Conservation (phyloP, 1,140 invertebrate genomes). For the Oncopeltus fasciatus region DNA sequence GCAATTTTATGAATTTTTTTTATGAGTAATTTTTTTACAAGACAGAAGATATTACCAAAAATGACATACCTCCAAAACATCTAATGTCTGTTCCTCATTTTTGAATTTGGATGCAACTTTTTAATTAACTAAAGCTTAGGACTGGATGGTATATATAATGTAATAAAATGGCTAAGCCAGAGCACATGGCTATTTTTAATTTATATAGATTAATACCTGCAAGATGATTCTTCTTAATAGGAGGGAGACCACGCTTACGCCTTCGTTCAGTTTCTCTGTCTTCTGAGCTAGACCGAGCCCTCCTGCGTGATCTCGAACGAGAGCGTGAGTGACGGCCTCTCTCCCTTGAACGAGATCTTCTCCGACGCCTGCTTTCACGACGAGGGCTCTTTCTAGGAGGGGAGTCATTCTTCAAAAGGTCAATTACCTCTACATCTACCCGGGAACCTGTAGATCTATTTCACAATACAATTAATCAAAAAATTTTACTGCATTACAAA, state of each 20-base stretch:
- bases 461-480: too few relatives aligned
- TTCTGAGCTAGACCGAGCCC: slow-evolving; percentile 8
- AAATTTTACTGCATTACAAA: too few relatives aligned
- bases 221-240: slow-evolving; percentile 70
- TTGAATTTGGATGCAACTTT: too few relatives aligned
- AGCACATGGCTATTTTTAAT: slow-evolving; percentile 10
- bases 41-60: too few relatives aligned
- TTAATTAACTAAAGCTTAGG: too few relatives aligned
- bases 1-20: too few relatives aligned
- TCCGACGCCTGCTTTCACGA: slow-evolving; percentile 24
- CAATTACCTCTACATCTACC: slow-evolving; percentile 37
- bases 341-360: slow-evolving; percentile 28
- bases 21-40: too few relatives aligned
- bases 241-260: slow-evolving; percentile 68
- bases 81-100: too few relatives aligned
- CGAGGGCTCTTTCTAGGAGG: slow-evolving; percentile 1
- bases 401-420: slow-evolving; percentile 28
- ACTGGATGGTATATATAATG: too few relatives aligned
- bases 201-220: slow-evolving; percentile 43
- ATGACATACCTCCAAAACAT: too few relatives aligned
- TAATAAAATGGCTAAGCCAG: too few relatives aligned
- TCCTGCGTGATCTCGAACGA: slow-evolving; percentile 27
- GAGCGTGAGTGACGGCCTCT: slow-evolving; percentile 25
- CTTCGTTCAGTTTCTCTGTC: slow-evolving; percentile 64
- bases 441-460: too few relatives aligned